Base-by-base conservation (phyloP, 1,140 invertebrate species). In the Colletes latitarsis region DNA sequence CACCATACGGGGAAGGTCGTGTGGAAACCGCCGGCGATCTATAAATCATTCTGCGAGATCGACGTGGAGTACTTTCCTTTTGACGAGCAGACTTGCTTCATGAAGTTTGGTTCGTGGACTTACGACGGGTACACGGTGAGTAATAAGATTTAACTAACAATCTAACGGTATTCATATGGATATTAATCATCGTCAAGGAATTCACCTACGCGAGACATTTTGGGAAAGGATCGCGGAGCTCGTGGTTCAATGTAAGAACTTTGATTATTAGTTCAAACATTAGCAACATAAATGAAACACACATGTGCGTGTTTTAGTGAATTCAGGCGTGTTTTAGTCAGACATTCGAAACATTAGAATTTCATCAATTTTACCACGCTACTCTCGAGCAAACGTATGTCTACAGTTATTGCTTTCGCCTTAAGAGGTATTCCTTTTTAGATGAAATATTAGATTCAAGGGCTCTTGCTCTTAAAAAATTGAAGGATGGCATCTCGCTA, bases 21-120 rank as follows among this genome's bases (percentile, higher is more conserved):
- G 55, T 99, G 98, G 98, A 98, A 99, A 90, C 98, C 98, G 52
- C 98, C 98, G 66, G 98, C 98, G 81, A 99, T 99, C 93, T 99
- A 99, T 95, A 99, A 99, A 94, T 99, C 97, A 80, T 99, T 98
- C 92, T 99, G 98, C 92, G 97, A 99, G 94, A 99, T 99, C 86
- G 97, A 99, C 94, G 98, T 99, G 85, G 97, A 98, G 93, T 99
- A 98, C 93, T 99, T 99, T 93, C 98, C 98, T 39, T 99, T 98
- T 93, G 98, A 99, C 93, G 96, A 98, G 92, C 98, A 99, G 92
- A 97, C 97, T 43, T 99, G 98, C 93, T 97, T 97, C 92, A 98
- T 99, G 97, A 99, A 99, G 93, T 99, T 99, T 88, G 99, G 98
- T 81, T 99, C 98, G 58, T 98, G 97, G 97, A 98, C 97, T 41